phyloP scores from a whole-genome alignment of 2,888 invertebrate genomes.

The Ochropleura plecta region DNA sequence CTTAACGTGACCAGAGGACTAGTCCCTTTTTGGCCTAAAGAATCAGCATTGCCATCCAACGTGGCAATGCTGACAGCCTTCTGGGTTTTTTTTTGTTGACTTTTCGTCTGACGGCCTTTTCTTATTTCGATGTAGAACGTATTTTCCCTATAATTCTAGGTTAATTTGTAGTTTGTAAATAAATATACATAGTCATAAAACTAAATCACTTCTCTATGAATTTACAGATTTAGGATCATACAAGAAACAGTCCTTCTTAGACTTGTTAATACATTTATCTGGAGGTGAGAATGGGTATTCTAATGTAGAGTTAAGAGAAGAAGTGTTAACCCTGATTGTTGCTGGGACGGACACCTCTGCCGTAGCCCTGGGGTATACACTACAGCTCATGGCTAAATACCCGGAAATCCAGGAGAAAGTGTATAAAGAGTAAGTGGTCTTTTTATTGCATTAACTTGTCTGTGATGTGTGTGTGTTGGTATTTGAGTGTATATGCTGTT shows the following conservation, averaged over 20 bases:
- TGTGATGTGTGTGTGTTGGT: too few relatives aligned
- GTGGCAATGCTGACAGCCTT: too few relatives aligned
- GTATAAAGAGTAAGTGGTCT: constrained; percentile 82
- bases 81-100: too few relatives aligned
- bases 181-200: too few relatives aligned
- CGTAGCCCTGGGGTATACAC: constrained; percentile 82
- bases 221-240: constrained; percentile 78
- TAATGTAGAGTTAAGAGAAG: constrained; percentile 89
- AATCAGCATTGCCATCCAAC: too few relatives aligned
- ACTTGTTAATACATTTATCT: constrained; percentile 88
- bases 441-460: background rate
- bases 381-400: constrained; percentile 85
- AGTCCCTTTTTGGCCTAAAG: too few relatives aligned
- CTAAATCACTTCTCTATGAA: background rate
- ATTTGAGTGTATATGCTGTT: too few relatives aligned
- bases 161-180: too few relatives aligned
- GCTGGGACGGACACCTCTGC: constrained; percentile 90
- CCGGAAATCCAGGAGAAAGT: constrained; percentile 87
- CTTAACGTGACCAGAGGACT: too few relatives aligned
- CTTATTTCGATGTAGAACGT: too few relatives aligned
- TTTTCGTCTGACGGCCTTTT: too few relatives aligned
- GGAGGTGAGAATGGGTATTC: constrained; percentile 87
- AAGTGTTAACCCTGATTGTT: constrained; percentile 89
- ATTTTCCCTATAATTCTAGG: too few relatives aligned
- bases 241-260: constrained; percentile 88